phyloP scores from a whole-genome alignment of 2,113 vertebrate genomes.

The Varanus salvator region DNA sequence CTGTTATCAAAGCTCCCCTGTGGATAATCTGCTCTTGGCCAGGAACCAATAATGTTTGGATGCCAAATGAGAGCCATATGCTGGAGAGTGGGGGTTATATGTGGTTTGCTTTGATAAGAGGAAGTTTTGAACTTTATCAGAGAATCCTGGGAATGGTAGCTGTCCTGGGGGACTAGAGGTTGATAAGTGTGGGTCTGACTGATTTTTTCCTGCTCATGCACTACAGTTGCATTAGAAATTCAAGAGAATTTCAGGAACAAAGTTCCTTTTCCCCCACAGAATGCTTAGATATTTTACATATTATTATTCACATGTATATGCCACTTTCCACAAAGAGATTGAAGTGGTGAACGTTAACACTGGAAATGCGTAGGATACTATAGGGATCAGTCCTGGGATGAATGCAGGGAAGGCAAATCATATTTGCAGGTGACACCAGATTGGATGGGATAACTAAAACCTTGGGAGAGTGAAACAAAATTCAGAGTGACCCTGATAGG shows the following conservation, averaged over 20 bases:
- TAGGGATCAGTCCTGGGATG: no score
- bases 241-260: neutral
- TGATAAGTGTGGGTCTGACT: neutral
- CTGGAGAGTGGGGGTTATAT: neutral
- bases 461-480: no score
- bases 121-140: neutral
- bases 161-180: neutral
- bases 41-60: neutral
- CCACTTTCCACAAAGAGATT: no score
- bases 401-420: no score
- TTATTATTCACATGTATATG: no score
- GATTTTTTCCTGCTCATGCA: neutral
- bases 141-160: neutral
- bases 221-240: neutral
- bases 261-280: neutral
- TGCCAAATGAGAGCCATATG: neutral
- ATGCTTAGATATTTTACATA: neutral
- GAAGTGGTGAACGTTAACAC: no score
- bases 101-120: neutral
- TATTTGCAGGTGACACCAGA: no score
- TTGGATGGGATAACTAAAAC: no score
- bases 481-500: no score
- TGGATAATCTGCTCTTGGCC: neutral
- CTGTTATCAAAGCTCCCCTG: neutral
- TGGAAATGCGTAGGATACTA: no score